These are phyloP conservation scores for Volucella inflata DNA, from an alignment of 2,888 invertebrate genomes.

Conservation along the genomic window DNA sequence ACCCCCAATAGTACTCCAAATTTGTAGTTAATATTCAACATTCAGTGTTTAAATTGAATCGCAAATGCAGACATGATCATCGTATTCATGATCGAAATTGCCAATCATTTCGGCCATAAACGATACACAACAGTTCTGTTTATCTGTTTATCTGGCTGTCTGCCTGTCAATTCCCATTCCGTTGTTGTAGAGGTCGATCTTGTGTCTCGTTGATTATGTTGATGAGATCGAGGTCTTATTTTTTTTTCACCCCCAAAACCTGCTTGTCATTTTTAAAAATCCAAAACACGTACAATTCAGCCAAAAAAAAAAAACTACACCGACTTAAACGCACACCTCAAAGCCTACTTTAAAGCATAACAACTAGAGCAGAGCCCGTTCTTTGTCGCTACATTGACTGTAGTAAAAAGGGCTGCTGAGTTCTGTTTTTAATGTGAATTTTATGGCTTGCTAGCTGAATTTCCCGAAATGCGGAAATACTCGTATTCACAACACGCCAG, in stretches of 20 bases:
- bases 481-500: conserved; percentile 12
- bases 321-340: neutral
- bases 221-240: conserved; percentile 59
- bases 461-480: conserved; percentile 61
- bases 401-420: conserved; percentile 23
- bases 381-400: conserved; percentile 7
- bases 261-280: conserved; percentile 29
- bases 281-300: conserved; percentile 60
- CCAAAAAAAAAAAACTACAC: conserved; percentile 2
- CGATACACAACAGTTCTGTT: neutral
- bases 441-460: conserved; percentile 34
- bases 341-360: conserved; percentile 26
- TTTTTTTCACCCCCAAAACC: conserved; percentile 56
- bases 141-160: too few species aligned
- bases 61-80: conserved; percentile 72
- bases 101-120: conserved; percentile 49
- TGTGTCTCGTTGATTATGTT: conserved; percentile 39
- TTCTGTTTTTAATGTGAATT: neutral
- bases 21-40: conserved; percentile 58
- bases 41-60: conserved; percentile 62
- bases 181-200: conserved; percentile 58
- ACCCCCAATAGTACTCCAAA: conserved; percentile 48
- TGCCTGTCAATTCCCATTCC: conserved; percentile 59
- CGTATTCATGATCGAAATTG: conserved; percentile 68
- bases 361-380: conserved; percentile 50